Evolutionary conservation across 2,797 vertebrate species (phyloP), one percentile per base, ranked within the genome.

Genomic region (Sebastes aleutianus): DNA sequence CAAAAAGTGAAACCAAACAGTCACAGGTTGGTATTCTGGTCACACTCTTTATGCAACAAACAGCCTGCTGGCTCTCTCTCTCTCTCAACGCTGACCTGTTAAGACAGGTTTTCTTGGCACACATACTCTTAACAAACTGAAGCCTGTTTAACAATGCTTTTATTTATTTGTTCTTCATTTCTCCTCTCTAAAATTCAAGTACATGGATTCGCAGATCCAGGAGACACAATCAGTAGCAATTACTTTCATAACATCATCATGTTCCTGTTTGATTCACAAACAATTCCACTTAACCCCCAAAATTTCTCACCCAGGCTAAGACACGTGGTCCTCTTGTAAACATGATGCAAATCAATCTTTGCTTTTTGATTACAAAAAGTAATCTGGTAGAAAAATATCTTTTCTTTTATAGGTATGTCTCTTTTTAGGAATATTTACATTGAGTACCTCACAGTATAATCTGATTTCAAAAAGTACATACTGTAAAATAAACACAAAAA

Each of bases 331-430:
- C 92, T 90, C 77, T 93, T 95, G 94, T 95, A 96, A 96, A 96
- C 95, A 94, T 93, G 88, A 92, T 91, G 95, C 89, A 94, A 93
- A 92, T 90, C 67, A 73, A 81, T 88, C 88, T 91, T 92, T 91
- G 78, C 71, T 80, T 80, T 85, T 64, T 59, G 89, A 92, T 94
- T 94, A 92, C 77, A 92, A 95, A 96, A 89, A 86, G 76, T 91
- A 90, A 94, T 93, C 85, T 93, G 85, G 90, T 96, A 96, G 88
- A 96, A 96, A 96, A 96, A 96, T 96, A 96, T 90, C 86, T 88
- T 87, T 87, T 88, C 50, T 87, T 74, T 86, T 61, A 91, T 88
- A 91, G 82, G 87, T 77, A 86, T 92, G 89, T 92, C 83, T 93
- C 81, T 89, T 84, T 8, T 87, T 87, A 87, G 75, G 88, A 90